Conservation (phyloP, 2,888 invertebrate genomes). For the Drosophila longiperda region DNA sequence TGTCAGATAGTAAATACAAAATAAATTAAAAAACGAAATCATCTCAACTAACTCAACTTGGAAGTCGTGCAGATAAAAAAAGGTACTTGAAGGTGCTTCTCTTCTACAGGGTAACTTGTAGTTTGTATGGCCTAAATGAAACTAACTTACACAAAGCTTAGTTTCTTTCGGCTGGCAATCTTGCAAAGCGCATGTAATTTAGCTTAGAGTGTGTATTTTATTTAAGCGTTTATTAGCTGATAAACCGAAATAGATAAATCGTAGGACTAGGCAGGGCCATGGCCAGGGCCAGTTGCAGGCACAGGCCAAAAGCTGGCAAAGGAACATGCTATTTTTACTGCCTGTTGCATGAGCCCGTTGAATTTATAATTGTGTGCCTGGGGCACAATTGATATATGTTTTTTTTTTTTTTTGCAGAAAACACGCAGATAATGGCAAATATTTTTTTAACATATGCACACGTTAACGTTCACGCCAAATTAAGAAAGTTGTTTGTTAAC, state of each 20-base stretch:
- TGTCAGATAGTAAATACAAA: background rate
- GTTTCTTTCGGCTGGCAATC: constrained; percentile 45
- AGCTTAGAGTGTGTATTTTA: constrained; percentile 79
- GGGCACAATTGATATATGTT: constrained; percentile 59
- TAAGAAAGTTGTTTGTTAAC: constrained; percentile 75
- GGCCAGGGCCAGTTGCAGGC: constrained; percentile 20
- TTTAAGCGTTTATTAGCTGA: constrained; percentile 81
- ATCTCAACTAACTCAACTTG: background rate
- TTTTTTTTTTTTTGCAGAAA: constrained; percentile 36
- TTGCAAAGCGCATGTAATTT: constrained; percentile 71
- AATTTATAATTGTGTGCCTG: constrained; percentile 71
- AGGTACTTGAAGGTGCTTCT: background rate
- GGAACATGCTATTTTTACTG: constrained; percentile 7
- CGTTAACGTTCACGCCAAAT: constrained; percentile 49
- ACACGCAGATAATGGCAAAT: constrained; percentile 65
- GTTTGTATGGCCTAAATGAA: background rate
- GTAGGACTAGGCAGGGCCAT: constrained; percentile 14
- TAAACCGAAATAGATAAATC: constrained; percentile 78
- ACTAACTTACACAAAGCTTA: constrained; percentile 10
- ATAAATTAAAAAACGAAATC: background rate
- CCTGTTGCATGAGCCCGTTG: constrained; percentile 42
- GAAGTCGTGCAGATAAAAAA: background rate
- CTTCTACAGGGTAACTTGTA: constrained; percentile 17
- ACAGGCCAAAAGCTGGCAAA: constrained; percentile 17
- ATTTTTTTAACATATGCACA: constrained; percentile 60